Conservation (phyloP, 2,888 invertebrate species). For the Aleiodes testaceus region DNA sequence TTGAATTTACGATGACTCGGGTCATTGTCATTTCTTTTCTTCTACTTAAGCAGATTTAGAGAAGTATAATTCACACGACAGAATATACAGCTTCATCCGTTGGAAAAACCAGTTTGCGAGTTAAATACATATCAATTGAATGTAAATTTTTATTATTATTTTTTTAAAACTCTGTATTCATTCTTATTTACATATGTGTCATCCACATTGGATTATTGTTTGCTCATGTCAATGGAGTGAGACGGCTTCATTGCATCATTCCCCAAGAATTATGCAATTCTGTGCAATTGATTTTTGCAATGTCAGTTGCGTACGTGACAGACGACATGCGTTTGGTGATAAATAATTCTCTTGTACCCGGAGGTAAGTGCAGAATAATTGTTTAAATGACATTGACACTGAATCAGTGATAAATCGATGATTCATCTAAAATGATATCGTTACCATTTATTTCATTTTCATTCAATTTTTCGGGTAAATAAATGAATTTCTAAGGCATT, state of each 20-base stretch:
- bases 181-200: not conserved
- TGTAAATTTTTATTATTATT: constrained; percentile 15
- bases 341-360: not conserved
- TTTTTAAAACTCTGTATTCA: not conserved
- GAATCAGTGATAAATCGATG: not conserved
- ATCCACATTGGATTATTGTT: too few species aligned
- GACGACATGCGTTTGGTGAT: constrained; percentile 24
- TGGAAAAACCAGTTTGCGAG: constrained; percentile 13
- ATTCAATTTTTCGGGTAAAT: too few species aligned
- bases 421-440: not conserved
- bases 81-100: constrained; percentile 15
- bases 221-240: not conserved
- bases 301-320: constrained; percentile 38
- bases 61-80: not conserved
- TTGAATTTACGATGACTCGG: constrained; percentile 14
- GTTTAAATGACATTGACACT: constrained; percentile 3
- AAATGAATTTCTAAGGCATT: too few species aligned
- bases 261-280: constrained; percentile 29
- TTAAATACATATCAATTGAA: not conserved
- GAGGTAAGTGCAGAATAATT: not conserved
- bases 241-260: not conserved
- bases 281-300: constrained; percentile 26
- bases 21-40: constrained; percentile 6
- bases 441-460: too few species aligned
- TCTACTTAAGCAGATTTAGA: constrained; percentile 8